Evolutionary conservation across 2,113 vertebrate species (phyloP).

Genomic region (Benitochromis conjunctus): DNA sequence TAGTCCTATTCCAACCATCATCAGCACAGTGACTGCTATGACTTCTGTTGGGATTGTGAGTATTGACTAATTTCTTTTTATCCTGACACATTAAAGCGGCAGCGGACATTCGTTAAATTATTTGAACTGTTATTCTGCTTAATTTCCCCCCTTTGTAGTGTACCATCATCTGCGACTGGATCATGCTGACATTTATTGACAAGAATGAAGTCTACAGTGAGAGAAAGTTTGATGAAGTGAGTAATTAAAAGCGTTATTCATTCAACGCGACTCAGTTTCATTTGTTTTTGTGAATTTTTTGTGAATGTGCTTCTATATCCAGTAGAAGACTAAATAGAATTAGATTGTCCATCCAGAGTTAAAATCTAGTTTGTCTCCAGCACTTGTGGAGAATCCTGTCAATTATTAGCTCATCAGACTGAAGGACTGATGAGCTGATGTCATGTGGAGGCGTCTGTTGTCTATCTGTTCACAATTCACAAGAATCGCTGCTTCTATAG

Average conservation of each 20-base stretch:
- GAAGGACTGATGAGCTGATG: not conserved
- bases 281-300: not conserved
- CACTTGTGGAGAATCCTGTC: not conserved
- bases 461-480: not conserved
- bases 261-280: not conserved
- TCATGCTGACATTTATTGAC: slow-evolving; percentile 89
- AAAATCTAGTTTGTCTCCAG: not conserved
- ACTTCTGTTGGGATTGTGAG: slow-evolving; percentile 91
- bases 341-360: not conserved
- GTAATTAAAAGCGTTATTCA: slow-evolving; percentile 15
- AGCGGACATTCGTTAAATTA: not conserved
- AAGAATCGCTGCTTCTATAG: not conserved
- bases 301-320: not conserved
- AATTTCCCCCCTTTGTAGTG: slow-evolving; percentile 68
- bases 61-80: not conserved
- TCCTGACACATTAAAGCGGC: not conserved
- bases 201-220: slow-evolving; percentile 85
- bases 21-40: slow-evolving; percentile 86
- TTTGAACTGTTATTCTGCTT: not conserved
- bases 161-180: slow-evolving; percentile 92
- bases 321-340: not conserved
- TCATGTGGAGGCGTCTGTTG: not conserved
- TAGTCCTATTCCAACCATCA: slow-evolving; percentile 88
- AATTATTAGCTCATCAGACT: not conserved
- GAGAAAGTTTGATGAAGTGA: slow-evolving; percentile 87